Percentiles rank a stretch among this genome's conserved stretches.
Evolutionary conservation across 2,888 invertebrate species (phyloP).

Genomic region (Volucella zonaria): DNA sequence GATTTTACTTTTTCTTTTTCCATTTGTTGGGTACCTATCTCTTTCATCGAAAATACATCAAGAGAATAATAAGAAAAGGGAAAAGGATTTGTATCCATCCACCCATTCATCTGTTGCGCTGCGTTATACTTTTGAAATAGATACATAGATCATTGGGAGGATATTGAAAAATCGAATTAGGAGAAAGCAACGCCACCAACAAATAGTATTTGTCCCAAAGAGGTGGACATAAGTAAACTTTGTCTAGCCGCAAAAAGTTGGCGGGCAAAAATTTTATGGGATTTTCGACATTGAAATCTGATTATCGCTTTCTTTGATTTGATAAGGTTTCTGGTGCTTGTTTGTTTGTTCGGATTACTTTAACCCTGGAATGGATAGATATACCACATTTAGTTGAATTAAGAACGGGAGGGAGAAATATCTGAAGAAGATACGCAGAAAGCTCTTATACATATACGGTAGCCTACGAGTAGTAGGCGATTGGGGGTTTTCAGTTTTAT

Average conservation of each 20-base stretch:
- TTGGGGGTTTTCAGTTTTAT: too few relatives aligned
- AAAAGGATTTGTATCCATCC: slow-evolving; percentile 29
- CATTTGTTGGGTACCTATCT: not conserved
- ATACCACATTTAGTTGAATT: too few relatives aligned
- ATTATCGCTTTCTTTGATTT: slow-evolving; percentile 40
- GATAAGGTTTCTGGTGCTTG: not conserved
- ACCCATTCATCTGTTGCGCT: slow-evolving; percentile 48
- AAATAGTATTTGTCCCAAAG: slow-evolving; percentile 25
- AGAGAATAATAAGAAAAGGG: slow-evolving; percentile 8
- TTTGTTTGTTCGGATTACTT: slow-evolving; percentile 11
- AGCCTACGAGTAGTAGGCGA: too few relatives aligned
- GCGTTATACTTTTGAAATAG: slow-evolving; percentile 5
- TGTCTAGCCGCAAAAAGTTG: slow-evolving; percentile 16
- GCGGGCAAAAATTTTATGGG: slow-evolving; percentile 29
- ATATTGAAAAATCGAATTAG: slow-evolving; percentile 49
- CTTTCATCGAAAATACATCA: slow-evolving; percentile 27
- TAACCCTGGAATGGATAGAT: too few relatives aligned
- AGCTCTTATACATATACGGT: too few relatives aligned
- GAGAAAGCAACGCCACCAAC: slow-evolving; percentile 6
- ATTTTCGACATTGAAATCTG: slow-evolving; percentile 42
- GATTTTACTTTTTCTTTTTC: slow-evolving; percentile 5
- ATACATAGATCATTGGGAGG: slow-evolving; percentile 18
- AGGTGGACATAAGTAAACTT: slow-evolving; percentile 16
- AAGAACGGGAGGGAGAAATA: too few relatives aligned
- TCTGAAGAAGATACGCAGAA: too few relatives aligned